phyloP scores from a whole-genome alignment of 2,888 invertebrate species.

The Linyphia triangularis region DNA sequence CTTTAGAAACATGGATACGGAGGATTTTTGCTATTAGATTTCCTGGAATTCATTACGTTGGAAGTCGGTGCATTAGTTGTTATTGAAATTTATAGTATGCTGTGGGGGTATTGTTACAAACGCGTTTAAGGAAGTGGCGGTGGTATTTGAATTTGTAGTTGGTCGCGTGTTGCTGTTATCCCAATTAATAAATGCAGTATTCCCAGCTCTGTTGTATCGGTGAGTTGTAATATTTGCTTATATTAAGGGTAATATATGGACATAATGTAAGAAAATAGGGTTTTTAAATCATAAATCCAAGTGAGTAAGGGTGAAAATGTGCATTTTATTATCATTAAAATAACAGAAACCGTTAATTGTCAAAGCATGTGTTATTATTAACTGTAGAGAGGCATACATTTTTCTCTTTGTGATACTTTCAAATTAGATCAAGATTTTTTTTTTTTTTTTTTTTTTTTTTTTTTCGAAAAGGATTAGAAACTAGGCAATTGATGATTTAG shows the following conservation, averaged over 20 bases:
- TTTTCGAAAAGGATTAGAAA: no score
- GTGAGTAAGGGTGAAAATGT: no score
- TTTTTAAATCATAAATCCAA: background rate
- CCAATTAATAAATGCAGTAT: background rate
- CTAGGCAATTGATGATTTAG: no score
- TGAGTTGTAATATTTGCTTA: background rate
- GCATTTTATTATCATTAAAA: no score
- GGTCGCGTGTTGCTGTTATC: background rate
- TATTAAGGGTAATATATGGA: background rate
- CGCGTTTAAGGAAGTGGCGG: background rate
- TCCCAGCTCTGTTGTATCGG: background rate
- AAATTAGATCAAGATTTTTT: no score
- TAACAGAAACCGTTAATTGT: no score
- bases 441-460: no score
- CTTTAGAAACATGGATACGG: background rate
- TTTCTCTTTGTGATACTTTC: no score
- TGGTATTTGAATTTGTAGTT: background rate
- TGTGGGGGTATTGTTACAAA: background rate
- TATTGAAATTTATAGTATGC: background rate
- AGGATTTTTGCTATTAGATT: background rate
- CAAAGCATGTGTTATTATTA: no score
- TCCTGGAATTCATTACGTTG: background rate
- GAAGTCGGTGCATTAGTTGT: background rate
- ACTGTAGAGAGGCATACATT: no score
- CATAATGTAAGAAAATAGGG: background rate